Evolutionary conservation across 2,797 vertebrate species (phyloP), one percentile per base, ranked within the genome.

Genomic region (Delichon dasypus): DNA sequence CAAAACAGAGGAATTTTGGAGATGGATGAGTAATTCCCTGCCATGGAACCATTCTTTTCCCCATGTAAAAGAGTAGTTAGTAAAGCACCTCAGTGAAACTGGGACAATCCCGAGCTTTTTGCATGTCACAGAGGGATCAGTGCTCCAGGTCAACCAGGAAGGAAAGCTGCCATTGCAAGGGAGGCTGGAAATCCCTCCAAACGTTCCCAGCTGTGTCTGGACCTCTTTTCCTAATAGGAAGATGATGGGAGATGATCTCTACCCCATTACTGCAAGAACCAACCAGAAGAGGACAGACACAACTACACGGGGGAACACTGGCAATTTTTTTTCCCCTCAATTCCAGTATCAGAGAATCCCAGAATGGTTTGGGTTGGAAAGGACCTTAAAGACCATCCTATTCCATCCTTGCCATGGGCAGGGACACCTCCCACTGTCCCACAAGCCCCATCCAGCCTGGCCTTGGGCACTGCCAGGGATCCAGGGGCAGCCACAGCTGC

Each of bases 231-330:
- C 34, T 51, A 14, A 11, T 0, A 44, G 36, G 26, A 38, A 17
- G 16, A 23, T 27, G 58, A 51, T 1, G 15, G 26, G 48, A 45
- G 16, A 68, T 70, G 25, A 47, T 84, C 62, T 58, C 44, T 20
- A 36, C 29, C 30, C 45, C 3, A 0, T 25, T 23, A 5, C 45
- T 51, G 19, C 55, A 62, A 4, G 8, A 84, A 10, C 18, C 26
- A 60, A 14, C 5, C 47, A 60, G 65, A 66, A 26, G 18, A 58
- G 32, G 11, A 13, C 0, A 84, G 20, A 32, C 25, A 27, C 16
- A 23, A 11, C 13, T 9, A 2, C 5, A 1, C 1, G 5, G 7
- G 9, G 17, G 11, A 51, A 21, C 1, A n/a, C 6, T 9, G 15
- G 17, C 6, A 1, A n/a, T n/a, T 7, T 13, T 61, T 47, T 26